Percentiles rank a stretch among this genome's conserved stretches.
phyloP scores from a whole-genome alignment of 2,113 vertebrate species.

The Mohoua ochrocephala region DNA sequence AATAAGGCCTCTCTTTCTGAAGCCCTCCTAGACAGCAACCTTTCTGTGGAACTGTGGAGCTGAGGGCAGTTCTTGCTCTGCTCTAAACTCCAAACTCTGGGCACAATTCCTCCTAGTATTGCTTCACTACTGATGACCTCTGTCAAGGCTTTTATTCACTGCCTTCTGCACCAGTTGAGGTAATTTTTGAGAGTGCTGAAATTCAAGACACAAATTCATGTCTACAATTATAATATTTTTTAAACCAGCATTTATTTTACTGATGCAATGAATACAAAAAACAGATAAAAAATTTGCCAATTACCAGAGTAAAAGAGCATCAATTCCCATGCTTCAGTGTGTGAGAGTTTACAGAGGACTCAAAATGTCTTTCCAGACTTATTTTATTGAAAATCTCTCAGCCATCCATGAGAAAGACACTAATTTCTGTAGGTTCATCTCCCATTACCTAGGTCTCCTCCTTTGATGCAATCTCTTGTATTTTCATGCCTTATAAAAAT shows the following conservation, averaged over 20 bases:
- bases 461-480: background rate
- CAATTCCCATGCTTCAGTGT: background rate
- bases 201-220: background rate
- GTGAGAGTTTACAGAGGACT: background rate
- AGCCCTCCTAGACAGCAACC: background rate
- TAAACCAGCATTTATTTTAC: background rate
- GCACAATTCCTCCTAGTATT: background rate
- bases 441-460: background rate
- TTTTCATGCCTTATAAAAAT: conserved; percentile 2
- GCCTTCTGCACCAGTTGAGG: background rate
- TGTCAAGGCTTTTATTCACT: background rate
- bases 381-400: background rate
- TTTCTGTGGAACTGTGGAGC: background rate
- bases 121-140: background rate
- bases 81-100: background rate
- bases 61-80: background rate
- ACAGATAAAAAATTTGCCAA: background rate
- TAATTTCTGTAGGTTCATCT: background rate
- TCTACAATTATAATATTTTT: background rate
- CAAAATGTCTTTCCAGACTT: background rate
- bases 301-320: background rate
- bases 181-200: background rate
- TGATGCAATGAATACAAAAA: background rate
- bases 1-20: background rate
- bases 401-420: background rate